Conservation (phyloP, 1,140 invertebrate species). For the Euwallacea similis region DNA sequence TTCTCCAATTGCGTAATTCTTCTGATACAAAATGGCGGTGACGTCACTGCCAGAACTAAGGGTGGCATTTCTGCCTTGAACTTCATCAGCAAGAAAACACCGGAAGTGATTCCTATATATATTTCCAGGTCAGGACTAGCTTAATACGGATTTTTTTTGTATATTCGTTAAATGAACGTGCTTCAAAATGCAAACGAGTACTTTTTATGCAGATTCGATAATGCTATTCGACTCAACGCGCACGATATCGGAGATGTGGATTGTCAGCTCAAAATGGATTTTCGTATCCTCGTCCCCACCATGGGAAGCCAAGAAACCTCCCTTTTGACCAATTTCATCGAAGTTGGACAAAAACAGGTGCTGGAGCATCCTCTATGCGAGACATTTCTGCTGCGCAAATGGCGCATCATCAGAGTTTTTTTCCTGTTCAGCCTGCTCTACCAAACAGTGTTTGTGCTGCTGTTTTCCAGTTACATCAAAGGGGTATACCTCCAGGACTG, state of each 20-base stretch:
- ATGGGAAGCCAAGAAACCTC: constrained; percentile 65
- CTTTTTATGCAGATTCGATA: constrained; percentile 63
- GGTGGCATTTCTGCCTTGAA: constrained; percentile 77
- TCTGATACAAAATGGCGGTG: constrained; percentile 75
- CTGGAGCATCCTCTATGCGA: constrained; percentile 80
- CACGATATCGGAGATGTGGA: constrained; percentile 82
- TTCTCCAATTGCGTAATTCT: constrained; percentile 74
- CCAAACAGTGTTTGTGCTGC: constrained; percentile 72
- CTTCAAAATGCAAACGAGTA: background rate
- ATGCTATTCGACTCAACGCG: constrained; percentile 74
- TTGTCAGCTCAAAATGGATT: constrained; percentile 78
- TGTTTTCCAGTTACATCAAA: constrained; percentile 71
- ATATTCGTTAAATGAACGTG: background rate
- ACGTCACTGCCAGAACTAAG: constrained; percentile 78
- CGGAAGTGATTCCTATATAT: constrained; percentile 73
- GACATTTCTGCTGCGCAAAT: constrained; percentile 80
- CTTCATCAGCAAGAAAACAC: constrained; percentile 78
- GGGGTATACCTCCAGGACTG: constrained; percentile 58
- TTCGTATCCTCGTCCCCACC: constrained; percentile 66
- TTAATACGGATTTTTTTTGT: background rate
- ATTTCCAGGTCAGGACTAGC: constrained; percentile 50
- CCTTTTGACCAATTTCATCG: constrained; percentile 71
- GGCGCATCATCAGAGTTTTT: constrained; percentile 80
- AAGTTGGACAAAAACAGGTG: constrained; percentile 73
- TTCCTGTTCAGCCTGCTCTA: constrained; percentile 79